phyloP scores from a whole-genome alignment of 2,888 invertebrate genomes.

The Drosophila kokeensis region DNA sequence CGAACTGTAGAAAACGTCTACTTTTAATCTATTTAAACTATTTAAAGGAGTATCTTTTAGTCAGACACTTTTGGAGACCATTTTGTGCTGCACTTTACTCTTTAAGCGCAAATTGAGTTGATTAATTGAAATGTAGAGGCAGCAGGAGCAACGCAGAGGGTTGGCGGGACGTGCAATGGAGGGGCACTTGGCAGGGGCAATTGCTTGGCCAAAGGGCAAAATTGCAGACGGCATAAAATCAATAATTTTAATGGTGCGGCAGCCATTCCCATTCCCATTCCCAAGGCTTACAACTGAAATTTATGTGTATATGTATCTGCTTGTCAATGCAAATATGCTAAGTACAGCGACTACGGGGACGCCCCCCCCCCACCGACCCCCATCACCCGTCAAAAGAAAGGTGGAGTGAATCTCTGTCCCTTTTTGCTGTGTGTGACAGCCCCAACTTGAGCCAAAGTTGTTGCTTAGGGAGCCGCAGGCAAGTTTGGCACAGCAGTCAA shows the following conservation, averaged over 20 bases:
- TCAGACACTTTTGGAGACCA: not conserved
- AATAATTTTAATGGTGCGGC: conserved; percentile 70
- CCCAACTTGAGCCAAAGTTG: conserved; percentile 21
- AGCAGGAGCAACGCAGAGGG: conserved; percentile 8
- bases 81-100: conserved; percentile 48
- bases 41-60: not conserved
- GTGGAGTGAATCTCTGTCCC: conserved; percentile 20
- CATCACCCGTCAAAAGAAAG: not conserved
- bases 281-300: conserved; percentile 35
- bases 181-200: conserved; percentile 29
- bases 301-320: conserved; percentile 46
- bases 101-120: conserved; percentile 76
- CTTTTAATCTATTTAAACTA: not conserved
- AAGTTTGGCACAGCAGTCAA: conserved; percentile 55
- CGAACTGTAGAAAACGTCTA: not conserved
- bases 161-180: not conserved
- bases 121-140: conserved; percentile 73
- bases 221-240: conserved; percentile 79
- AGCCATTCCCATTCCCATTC: conserved; percentile 36
- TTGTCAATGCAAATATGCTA: conserved; percentile 76
- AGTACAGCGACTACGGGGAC: conserved; percentile 47
- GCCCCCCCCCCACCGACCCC: not conserved
- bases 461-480: conserved; percentile 54
- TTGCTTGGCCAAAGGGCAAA: conserved; percentile 75
- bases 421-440: conserved; percentile 35